Evolutionary conservation across 1,140 invertebrate species (phyloP).

Genomic region (Euwallacea similis): DNA sequence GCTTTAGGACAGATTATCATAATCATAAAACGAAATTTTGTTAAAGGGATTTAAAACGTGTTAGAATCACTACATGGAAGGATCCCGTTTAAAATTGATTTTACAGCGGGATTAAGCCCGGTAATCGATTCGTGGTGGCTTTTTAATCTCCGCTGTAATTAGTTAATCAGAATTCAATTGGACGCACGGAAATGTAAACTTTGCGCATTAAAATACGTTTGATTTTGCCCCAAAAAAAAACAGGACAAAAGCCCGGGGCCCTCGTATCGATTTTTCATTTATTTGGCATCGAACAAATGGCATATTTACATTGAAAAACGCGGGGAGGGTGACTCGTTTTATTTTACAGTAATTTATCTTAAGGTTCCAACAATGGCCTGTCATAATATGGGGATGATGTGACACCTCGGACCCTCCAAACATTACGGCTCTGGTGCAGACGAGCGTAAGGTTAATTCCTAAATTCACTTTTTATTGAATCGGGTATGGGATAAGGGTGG

Average conservation of each 20-base stretch:
- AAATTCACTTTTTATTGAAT: slow-evolving; percentile 20
- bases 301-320: slow-evolving; percentile 31
- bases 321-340: slow-evolving; percentile 42
- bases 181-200: slow-evolving; percentile 5
- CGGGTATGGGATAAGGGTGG: background rate
- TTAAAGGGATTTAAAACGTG: background rate
- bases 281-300: slow-evolving; percentile 27
- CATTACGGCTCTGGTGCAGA: slow-evolving; percentile 20
- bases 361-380: slow-evolving; percentile 50
- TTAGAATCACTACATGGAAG: slow-evolving; percentile 1
- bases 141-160: slow-evolving; percentile 27
- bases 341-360: slow-evolving; percentile 53
- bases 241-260: background rate
- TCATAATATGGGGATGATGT: slow-evolving; percentile 49
- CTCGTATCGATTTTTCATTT: slow-evolving; percentile 30
- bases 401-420: slow-evolving; percentile 46
- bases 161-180: slow-evolving; percentile 28
- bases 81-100: slow-evolving; percentile 21
- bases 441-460: slow-evolving; percentile 26
- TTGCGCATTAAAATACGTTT: slow-evolving; percentile 1
- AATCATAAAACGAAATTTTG: background rate
- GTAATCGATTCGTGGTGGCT: slow-evolving; percentile 23
- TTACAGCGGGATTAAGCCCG: slow-evolving; percentile 22
- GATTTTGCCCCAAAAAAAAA: background rate
- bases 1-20: background rate